Conservation (phyloP, 2,888 invertebrate genomes). For the Autographa pulchrina region DNA sequence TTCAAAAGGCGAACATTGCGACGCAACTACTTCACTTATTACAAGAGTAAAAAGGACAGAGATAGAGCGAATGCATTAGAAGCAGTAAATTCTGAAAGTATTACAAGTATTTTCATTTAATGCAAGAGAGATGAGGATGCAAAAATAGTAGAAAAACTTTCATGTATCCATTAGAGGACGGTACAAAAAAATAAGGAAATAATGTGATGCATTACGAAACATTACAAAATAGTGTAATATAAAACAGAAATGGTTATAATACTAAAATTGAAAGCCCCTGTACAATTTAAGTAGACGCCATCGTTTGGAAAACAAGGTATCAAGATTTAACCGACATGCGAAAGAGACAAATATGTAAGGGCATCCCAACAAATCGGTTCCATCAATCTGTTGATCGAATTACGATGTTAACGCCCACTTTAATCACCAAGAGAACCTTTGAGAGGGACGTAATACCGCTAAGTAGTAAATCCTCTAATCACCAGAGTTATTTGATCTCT, state of each 20-base stretch:
- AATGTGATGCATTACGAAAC: background rate
- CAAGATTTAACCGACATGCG: slow-evolving; percentile 35
- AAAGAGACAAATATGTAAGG: slow-evolving; percentile 54
- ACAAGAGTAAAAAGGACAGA: slow-evolving; percentile 60
- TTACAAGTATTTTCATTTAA: slow-evolving; percentile 62
- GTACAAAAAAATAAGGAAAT: slow-evolving; percentile 9
- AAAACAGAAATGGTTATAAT: background rate
- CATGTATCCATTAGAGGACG: slow-evolving; percentile 39
- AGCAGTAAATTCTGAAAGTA: slow-evolving; percentile 69
- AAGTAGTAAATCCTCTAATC: slow-evolving; percentile 60
- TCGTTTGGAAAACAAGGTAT: slow-evolving; percentile 19
- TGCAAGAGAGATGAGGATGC: slow-evolving; percentile 43
- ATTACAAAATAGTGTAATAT: background rate
- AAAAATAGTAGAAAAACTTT: slow-evolving; percentile 36
- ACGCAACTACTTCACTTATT: slow-evolving; percentile 59
- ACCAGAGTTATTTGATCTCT: slow-evolving; percentile 51
- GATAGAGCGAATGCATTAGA: slow-evolving; percentile 69
- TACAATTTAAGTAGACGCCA: background rate
- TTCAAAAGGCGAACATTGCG: slow-evolving; percentile 53
- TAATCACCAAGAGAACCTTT: slow-evolving; percentile 67
- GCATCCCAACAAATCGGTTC: slow-evolving; percentile 59
- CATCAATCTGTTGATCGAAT: slow-evolving; percentile 67
- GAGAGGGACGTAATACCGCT: slow-evolving; percentile 60
- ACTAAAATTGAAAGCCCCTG: background rate
- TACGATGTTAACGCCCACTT: slow-evolving; percentile 66